These are phyloP conservation scores for Doryteuthis pealeii DNA, from an alignment of 1,140 invertebrate species.

Conservation along the genomic window DNA sequence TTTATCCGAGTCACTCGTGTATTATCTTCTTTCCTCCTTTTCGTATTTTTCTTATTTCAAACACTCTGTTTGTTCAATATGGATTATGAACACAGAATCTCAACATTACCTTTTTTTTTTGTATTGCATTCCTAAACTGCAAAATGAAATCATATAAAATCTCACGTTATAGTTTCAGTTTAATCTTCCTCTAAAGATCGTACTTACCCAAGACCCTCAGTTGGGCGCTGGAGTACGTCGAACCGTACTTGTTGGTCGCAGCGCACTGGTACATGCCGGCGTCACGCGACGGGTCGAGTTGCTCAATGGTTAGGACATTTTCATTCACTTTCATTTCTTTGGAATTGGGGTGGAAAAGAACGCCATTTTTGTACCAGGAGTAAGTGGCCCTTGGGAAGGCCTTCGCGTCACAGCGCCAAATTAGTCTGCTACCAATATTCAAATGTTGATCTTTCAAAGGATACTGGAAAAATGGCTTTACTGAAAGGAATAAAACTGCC, in stretches of 20 bases:
- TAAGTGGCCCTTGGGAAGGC: slow-evolving; percentile 91
- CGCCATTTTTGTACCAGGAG: slow-evolving; percentile 78
- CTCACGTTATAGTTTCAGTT: too few relatives aligned
- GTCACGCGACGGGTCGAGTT: slow-evolving; percentile 63
- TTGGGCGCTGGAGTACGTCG: slow-evolving; percentile 84
- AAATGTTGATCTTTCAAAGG: slow-evolving; percentile 84
- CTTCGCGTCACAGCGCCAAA: slow-evolving; percentile 94
- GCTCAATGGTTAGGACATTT: slow-evolving; percentile 20
- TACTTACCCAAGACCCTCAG: slow-evolving; percentile 73
- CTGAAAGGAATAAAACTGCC: slow-evolving; percentile 53
- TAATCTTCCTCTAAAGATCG: too few relatives aligned
- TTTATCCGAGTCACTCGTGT: too few relatives aligned
- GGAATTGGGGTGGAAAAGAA: slow-evolving; percentile 66
- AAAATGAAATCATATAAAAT: too few relatives aligned
- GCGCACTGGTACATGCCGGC: slow-evolving; percentile 94
- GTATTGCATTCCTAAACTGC: too few relatives aligned
- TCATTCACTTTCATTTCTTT: slow-evolving; percentile 11
- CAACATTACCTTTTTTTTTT: too few relatives aligned
- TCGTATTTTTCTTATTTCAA: too few relatives aligned
- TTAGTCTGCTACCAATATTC: slow-evolving; percentile 77
- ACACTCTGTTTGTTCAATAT: too few relatives aligned
- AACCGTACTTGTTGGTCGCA: slow-evolving; percentile 85
- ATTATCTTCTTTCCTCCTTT: too few relatives aligned
- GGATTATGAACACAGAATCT: too few relatives aligned
- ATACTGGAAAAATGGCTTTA: slow-evolving; percentile 90